A percentile compares a stretch with the other conserved stretches of the same genome.
phyloP scores from a whole-genome alignment of 2,888 invertebrate genomes.

The Notodonta dromedarius region DNA sequence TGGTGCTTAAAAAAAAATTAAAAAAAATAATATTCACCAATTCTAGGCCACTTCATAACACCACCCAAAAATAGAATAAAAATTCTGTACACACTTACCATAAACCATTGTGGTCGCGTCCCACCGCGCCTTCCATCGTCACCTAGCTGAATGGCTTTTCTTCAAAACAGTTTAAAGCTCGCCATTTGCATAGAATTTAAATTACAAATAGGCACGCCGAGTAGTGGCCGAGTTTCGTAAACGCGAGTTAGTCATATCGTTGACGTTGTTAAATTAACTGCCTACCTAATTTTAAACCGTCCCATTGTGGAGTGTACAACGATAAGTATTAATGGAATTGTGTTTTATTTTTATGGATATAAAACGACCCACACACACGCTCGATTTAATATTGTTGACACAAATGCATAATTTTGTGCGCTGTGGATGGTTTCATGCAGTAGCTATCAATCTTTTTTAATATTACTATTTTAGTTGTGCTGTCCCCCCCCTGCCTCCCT shows the following conservation, averaged over 20 bases:
- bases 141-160: slow-evolving; percentile 17
- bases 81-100: neutral
- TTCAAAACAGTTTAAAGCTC: slow-evolving; percentile 17
- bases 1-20: neutral
- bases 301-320: neutral
- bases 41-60: neutral
- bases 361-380: too few species aligned
- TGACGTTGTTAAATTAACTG: slow-evolving; percentile 18
- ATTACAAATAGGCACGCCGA: slow-evolving; percentile 26
- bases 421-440: too few species aligned
- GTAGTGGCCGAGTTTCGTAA: slow-evolving; percentile 30
- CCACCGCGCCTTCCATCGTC: slow-evolving; percentile 7
- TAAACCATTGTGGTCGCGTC: slow-evolving; percentile 1
- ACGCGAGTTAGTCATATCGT: slow-evolving; percentile 19
- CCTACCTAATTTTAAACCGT: slow-evolving; percentile 7
- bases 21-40: neutral
- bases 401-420: too few species aligned
- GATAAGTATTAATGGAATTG: neutral
- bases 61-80: neutral
- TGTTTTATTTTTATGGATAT: too few species aligned
- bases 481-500: too few species aligned
- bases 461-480: too few species aligned
- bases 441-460: too few species aligned
- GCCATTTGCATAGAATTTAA: slow-evolving; percentile 41
- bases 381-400: too few species aligned